Evolutionary conservation across 1,140 invertebrate species (phyloP), one percentile per base, ranked within the genome.

Genomic region (Drosophila lowei): DNA sequence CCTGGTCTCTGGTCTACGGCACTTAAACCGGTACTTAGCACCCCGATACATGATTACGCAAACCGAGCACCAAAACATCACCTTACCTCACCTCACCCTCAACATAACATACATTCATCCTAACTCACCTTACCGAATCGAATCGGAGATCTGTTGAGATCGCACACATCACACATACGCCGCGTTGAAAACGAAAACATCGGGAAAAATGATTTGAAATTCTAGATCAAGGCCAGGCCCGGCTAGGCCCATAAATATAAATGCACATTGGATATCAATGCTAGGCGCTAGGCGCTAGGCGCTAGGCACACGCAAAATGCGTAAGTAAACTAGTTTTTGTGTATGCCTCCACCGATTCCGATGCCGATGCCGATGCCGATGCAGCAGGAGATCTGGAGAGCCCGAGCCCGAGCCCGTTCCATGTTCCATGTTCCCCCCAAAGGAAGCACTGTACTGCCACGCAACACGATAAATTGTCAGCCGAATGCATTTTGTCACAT

Each of bases 11-110:
- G 72, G 79, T 79, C 66, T 78, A 38, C 53, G 57, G 34, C 50
- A 42, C 61, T 76, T 79, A 85, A 85, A 85, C 80, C 80, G 80
- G 80, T 85, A 74, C 81, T 84, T 73, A 84, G 71, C 77, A 79
- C 71, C 61, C 50, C 53, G 59, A 59, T 66, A 66, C 62, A 54
- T 46, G 67, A 86, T 85, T 86, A 85, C 73, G 80, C 81, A 85
- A 85, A 34, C 28, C 9, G 8, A 30, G 58, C 48, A 15, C 46
- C 30, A 46, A 23, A 23, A 23, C 23, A 25, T 25, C 23, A 25
- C 23, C 23, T 25, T 25, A 43, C 52, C 44, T 55, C 50, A 43
- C 47, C 65, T 60, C 66, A 34, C 34, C 34, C 50, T 13, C 9
- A 34, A 38, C 3, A 21, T 0, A 44, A 15, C 2, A 8, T 11